These are phyloP conservation scores for Sylvilagus bachmani DNA, from an alignment of 2,113 vertebrate species.

Conservation along the genomic window DNA sequence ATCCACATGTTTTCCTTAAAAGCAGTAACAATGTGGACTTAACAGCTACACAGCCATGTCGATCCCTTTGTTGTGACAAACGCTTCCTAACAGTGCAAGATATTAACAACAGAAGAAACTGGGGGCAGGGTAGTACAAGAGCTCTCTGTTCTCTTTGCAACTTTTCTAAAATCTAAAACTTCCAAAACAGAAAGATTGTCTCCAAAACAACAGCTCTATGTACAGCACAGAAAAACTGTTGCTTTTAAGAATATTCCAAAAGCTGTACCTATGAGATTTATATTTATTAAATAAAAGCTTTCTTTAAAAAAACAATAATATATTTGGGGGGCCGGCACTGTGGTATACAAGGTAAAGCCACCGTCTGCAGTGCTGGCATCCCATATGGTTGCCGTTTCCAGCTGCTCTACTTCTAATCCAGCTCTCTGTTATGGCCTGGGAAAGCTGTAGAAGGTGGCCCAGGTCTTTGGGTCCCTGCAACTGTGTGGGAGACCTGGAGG, in stretches of 20 bases:
- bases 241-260: conserved; percentile 7
- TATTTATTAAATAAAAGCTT: no score
- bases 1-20: conserved; percentile 15
- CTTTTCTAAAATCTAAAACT: conserved; percentile 53
- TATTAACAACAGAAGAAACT: conserved; percentile 20
- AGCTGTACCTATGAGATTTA: no score
- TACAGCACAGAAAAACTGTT: conserved; percentile 14
- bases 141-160: not conserved
- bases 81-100: not conserved
- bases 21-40: not conserved
- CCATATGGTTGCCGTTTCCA: no score
- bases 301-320: no score
- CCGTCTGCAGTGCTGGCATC: no score
- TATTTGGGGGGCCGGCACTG: no score
- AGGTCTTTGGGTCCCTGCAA: no score
- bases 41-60: not conserved
- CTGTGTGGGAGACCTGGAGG: no score
- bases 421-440: no score
- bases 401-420: no score
- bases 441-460: no score
- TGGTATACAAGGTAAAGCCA: no score
- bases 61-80: conserved; percentile 23
- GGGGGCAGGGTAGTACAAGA: not conserved
- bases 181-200: conserved; percentile 28
- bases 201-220: not conserved